Base-by-base conservation (phyloP, 2,113 vertebrate species). In the Rhegmatorhina hoffmannsi region DNA sequence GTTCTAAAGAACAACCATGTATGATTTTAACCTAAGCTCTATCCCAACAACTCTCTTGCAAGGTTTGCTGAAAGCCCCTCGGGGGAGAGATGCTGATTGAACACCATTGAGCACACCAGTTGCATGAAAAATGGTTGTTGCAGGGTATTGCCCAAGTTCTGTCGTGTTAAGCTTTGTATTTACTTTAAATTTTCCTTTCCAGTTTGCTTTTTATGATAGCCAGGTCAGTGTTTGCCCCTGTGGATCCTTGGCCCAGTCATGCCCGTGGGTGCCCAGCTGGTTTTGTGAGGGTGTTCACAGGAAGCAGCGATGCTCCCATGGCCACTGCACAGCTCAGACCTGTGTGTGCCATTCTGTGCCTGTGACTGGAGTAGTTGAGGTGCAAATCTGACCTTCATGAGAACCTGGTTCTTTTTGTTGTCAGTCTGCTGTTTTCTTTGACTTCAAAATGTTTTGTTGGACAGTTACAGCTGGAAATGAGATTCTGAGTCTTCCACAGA, bases 221-320 rank as follows among this genome's bases (percentile, higher is more conserved):
- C 34, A 20, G 44, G 38, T 49, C 60, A 40, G 66, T 33, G 24
- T 43, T 70, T 50, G 13, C 17, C 11, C 29, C 23, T 0, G 0
- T 40, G 34, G 53, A 4, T 66, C 8, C 0, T 0, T 44, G 36
- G 43, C 43, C 43, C 26, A 24, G 36, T 29, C 3, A 1, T 24
- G 26, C 29, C 31, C 33, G 6, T 24, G 2, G 44, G 28, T 0
- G 0, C 18, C 33, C 17, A 18, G 24, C 20, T 25, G 1, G 0
- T n/a, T 12, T 21, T 33, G 58, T 6, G 21, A 34, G 21, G 9
- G 21, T 21, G 56, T 34, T 23, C 3, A 9, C n/a, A 25, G n/a
- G n/a, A 24, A 59, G 14, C 23, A 17, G n/a, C 15, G 20, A 58
- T 58, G 33, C 33, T 9, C 20, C 23, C 20, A 9, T 34, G 56